These are phyloP conservation scores for Medauroidea extradentata DNA, from an alignment of 1,140 invertebrate species.

Conservation along the genomic window DNA sequence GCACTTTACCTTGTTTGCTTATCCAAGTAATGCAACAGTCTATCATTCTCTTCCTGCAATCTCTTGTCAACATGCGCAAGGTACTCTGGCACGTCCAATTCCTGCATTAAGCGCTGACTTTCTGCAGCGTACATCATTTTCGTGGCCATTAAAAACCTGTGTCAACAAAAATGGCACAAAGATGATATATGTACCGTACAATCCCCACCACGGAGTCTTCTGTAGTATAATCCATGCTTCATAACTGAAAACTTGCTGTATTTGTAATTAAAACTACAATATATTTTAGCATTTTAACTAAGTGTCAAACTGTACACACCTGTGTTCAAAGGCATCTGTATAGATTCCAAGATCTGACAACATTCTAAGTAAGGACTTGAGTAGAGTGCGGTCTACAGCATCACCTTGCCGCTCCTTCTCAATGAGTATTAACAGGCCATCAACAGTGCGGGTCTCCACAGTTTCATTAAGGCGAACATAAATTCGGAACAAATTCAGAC, in stretches of 20 bases:
- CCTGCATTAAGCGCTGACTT: conserved; percentile 88
- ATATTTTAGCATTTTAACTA: no score
- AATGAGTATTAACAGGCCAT: conserved; percentile 89
- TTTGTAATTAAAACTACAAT: no score
- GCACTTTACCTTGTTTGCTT: no score
- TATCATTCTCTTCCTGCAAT: conserved; percentile 91
- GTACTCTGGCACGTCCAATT: conserved; percentile 91
- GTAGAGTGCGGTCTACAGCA: conserved; percentile 85
- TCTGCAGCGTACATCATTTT: conserved; percentile 90
- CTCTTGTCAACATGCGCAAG: conserved; percentile 92
- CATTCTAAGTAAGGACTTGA: conserved; percentile 96
- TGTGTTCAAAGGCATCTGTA: conserved; percentile 88
- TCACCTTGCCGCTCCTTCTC: conserved; percentile 92
- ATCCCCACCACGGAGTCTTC: not conserved
- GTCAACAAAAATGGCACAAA: conserved; percentile 11
- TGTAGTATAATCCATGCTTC: not conserved
- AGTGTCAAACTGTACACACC: conserved; percentile 54
- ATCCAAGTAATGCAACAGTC: conserved; percentile 91
- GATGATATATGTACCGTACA: not conserved
- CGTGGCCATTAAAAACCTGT: conserved; percentile 83
- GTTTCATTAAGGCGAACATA: conserved; percentile 88
- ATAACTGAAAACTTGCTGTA: no score
- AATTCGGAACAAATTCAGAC: conserved; percentile 88
- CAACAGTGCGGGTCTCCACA: conserved; percentile 91
- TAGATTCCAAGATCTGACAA: conserved; percentile 97